Conservation (phyloP, 2,888 invertebrate genomes). For the Cryptosula pallasiana region DNA sequence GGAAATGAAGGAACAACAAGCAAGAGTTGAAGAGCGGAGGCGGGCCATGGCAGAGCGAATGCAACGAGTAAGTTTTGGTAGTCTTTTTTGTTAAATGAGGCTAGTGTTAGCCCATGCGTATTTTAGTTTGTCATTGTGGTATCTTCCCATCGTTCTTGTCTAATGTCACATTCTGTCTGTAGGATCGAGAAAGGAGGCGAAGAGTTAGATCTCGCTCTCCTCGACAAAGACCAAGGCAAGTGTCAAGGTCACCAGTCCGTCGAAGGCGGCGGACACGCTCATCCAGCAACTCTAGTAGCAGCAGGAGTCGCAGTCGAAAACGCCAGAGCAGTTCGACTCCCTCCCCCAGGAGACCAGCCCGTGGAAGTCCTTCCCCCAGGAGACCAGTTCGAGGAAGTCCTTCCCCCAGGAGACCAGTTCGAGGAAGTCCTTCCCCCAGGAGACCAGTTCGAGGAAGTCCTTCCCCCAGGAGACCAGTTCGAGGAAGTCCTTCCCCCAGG, state of each 20-base stretch:
- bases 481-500: conserved; percentile 1
- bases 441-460: not conserved
- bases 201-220: conserved; percentile 10
- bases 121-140: no score
- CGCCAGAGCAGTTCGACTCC: not conserved
- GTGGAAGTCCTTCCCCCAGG: not conserved
- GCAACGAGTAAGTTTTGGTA: not conserved
- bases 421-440: not conserved
- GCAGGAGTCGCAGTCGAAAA: conserved; percentile 25
- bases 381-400: not conserved
- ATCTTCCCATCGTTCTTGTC: no score
- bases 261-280: conserved; percentile 24
- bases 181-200: conserved; percentile 25
- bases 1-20: conserved; percentile 24
- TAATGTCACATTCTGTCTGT: no score
- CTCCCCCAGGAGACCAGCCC: not conserved
- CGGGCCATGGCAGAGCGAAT: conserved; percentile 28
- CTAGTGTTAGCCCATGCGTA: no score
- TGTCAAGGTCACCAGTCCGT: conserved; percentile 14
- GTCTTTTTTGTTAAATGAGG: no score
- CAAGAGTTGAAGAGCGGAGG: conserved; percentile 22
- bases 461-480: not conserved
- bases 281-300: conserved; percentile 25
- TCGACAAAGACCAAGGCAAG: not conserved
- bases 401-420: not conserved